Conservation (phyloP, 2,113 vertebrate species). For the Bos indicus region DNA sequence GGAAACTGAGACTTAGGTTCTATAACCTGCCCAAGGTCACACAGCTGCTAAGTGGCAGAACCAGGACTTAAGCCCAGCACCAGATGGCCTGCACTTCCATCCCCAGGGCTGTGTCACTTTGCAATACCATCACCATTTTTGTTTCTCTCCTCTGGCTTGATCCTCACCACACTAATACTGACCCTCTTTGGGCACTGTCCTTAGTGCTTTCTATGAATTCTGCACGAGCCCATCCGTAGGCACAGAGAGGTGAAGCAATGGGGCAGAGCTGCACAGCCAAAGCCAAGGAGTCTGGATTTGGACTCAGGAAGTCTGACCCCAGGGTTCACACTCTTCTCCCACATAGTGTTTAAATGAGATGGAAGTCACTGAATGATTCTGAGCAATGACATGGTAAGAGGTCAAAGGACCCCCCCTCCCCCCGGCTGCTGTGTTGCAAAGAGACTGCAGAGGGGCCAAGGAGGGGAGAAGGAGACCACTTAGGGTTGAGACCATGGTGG, state of each 20-base stretch:
- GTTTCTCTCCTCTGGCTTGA: neutral
- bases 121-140: neutral
- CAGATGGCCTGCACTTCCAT: neutral
- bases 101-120: neutral
- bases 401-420: neutral
- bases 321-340: neutral
- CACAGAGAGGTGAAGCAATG: neutral
- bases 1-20: neutral
- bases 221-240: accelerated
- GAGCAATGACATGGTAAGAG: accelerated
- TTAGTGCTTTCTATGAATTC: neutral
- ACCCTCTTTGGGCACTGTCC: accelerated
- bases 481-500: too few species aligned
- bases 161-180: neutral
- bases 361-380: neutral
- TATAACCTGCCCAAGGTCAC: neutral
- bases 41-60: neutral
- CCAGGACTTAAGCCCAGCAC: neutral
- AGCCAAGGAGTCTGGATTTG: neutral
- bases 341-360: neutral
- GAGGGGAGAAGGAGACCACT: neutral
- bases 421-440: neutral
- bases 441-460: neutral
- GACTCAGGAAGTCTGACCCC: neutral
- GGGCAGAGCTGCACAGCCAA: neutral